A percentile compares a stretch with the other conserved stretches of the same genome.
These are phyloP conservation scores for Troglohyphantes excavatus DNA, from an alignment of 2,888 invertebrate genomes.

Conservation along the genomic window DNA sequence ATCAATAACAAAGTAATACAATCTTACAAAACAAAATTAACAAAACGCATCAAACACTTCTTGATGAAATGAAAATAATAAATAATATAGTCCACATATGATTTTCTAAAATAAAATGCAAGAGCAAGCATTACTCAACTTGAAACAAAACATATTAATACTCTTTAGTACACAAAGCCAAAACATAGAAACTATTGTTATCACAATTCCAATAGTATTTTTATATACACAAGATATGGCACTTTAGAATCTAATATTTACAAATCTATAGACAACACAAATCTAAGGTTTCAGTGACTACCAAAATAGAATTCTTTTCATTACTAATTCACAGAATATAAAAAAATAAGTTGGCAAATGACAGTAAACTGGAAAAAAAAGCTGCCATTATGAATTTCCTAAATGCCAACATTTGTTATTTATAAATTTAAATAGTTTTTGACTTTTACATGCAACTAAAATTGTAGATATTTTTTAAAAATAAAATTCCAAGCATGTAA, in stretches of 20 bases:
- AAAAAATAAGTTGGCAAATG: neutral
- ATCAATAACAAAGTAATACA: constrained; percentile 23
- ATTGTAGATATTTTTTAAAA: no score
- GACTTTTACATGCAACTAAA: no score
- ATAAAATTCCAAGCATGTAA: no score
- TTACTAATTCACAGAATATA: neutral
- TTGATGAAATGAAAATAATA: neutral
- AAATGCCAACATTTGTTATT: no score
- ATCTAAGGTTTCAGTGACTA: no score
- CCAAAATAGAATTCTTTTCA: neutral
- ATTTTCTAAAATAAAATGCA: neutral
- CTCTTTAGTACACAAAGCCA: neutral
- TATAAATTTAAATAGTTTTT: no score
- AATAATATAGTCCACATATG: neutral
- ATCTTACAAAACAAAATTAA: neutral
- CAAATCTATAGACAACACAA: neutral
- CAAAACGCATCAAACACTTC: neutral
- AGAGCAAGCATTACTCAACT: neutral
- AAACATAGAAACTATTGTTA: neutral
- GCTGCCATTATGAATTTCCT: neutral
- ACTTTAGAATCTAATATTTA: neutral
- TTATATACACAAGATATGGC: neutral
- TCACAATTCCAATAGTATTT: neutral
- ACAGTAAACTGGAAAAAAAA: no score
- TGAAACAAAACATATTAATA: neutral